Base-by-base conservation (phyloP, 2,888 invertebrate genomes). In the Eustalomyia histrio region DNA sequence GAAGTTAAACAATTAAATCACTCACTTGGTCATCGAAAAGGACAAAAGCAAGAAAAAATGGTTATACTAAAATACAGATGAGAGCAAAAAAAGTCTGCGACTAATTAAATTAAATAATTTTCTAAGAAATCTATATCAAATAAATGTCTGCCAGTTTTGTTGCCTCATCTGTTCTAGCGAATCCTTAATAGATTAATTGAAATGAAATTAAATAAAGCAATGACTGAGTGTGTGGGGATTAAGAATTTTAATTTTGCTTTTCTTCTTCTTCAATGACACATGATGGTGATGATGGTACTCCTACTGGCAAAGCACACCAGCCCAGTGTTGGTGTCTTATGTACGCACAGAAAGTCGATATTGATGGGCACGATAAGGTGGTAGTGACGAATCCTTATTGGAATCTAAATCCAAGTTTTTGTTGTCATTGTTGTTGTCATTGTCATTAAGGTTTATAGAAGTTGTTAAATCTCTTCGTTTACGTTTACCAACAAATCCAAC, bases 401-500 rank as follows among this genome's bases (percentile, higher is more conserved):
- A 39, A 35, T 57, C 18, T 29, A 50, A 64, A 33, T 71, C 21
- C 9, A 60, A 53, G 33, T 35, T 65, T 69, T 58, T 76, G 52
- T 55, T 33, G 39, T 47, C 57, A 21, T 35, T 58, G 64, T 58
- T 76, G 50, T 55, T 33, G 33, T 47, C 55, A 9, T 53, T 57
- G 18, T n/a, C 18, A 50, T 52, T 55, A 10, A 43, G 24, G 39
- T 47, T 39, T 16, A 47, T 14, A 16, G 68, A 33, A 14, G 65
- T 64, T 52, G 64, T 63, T 72, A 68, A 24, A 33, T 78, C 80
- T 65, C 84, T 79, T 14, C 83, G 76, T 21, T 80, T 84, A 6
- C 89, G 87, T 55, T 89, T 89, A 50, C 89, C 90, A 7, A 88
- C 86, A 17, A 88, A n/a, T n/a, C n/a, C 83, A 17, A 85, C 24